A percentile compares a stretch with the other conserved stretches of the same genome.
phyloP scores from a whole-genome alignment of 1,140 invertebrate genomes.

The Atta cephalotes region DNA sequence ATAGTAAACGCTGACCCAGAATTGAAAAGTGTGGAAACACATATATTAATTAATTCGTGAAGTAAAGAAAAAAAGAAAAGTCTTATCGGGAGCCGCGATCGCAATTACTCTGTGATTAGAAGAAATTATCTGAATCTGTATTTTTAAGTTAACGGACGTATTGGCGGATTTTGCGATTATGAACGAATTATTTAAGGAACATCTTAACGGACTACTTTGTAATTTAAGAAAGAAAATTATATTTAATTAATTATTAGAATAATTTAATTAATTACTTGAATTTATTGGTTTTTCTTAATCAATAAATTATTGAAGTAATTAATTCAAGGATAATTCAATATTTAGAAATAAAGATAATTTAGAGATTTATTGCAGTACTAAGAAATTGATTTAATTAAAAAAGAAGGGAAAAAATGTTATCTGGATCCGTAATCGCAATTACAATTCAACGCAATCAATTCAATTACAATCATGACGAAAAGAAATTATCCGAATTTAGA shows the following conservation, averaged over 20 bases:
- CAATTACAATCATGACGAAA: neutral
- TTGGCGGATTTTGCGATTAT: neutral
- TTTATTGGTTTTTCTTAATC: neutral
- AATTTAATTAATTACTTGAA: neutral
- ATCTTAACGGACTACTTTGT: neutral
- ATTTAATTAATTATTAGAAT: neutral
- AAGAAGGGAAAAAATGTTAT: neutral
- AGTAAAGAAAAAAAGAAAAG: neutral
- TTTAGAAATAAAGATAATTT: neutral
- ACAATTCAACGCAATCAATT: too few relatives aligned
- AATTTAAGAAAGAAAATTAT: neutral
- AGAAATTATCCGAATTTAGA: neutral
- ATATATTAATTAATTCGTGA: slow-evolving; percentile 22
- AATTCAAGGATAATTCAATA: neutral
- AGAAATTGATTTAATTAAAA: neutral
- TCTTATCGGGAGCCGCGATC: slow-evolving; percentile 33
- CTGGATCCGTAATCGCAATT: neutral
- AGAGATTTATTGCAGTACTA: neutral
- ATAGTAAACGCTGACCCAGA: slow-evolving; percentile 66
- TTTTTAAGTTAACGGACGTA: slow-evolving; percentile 1
- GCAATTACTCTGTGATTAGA: slow-evolving; percentile 3
- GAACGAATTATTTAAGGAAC: neutral
- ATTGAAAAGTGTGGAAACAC: slow-evolving; percentile 29
- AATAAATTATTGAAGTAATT: neutral
- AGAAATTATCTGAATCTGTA: slow-evolving; percentile 26